A percentile compares a stretch with the other conserved stretches of the same genome.
These are phyloP conservation scores for Indri indri DNA, from an alignment of 2,113 vertebrate species.

Conservation along the genomic window DNA sequence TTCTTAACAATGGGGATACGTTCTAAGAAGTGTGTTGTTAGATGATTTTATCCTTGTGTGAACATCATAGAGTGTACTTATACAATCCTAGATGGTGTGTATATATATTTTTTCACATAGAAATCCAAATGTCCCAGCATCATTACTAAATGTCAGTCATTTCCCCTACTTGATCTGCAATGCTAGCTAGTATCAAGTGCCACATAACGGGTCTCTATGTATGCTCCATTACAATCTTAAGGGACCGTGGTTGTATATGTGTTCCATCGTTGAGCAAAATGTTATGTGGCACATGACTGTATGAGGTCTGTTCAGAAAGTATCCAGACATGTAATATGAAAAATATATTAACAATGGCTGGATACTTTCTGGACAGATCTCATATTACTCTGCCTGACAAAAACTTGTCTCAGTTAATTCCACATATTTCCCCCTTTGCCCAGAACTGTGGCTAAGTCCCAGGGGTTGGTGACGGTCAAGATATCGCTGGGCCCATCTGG, in stretches of 20 bases:
- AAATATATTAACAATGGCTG: too few relatives aligned
- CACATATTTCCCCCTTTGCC: not conserved
- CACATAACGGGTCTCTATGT: not conserved
- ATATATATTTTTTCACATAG: not conserved
- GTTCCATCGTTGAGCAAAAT: not conserved
- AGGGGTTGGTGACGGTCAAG: not conserved
- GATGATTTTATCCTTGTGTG: not conserved
- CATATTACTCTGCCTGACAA: not conserved
- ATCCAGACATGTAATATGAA: too few relatives aligned
- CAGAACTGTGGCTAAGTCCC: not conserved
- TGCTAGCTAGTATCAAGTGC: not conserved
- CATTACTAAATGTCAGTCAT: not conserved
- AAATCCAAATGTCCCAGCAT: not conserved
- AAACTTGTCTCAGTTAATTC: not conserved
- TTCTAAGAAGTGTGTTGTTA: not conserved
- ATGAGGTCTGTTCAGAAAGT: too few relatives aligned
- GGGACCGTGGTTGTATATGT: not conserved
- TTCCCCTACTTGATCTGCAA: not conserved
- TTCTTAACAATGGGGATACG: not conserved
- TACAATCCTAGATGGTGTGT: not conserved
- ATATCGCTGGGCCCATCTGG: not conserved
- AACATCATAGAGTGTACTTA: not conserved
- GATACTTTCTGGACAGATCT: too few relatives aligned
- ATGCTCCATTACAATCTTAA: not conserved
- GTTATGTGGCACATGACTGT: not conserved